Conservation (phyloP, 2,797 vertebrate genomes). For the Tamandua tetradactyla region DNA sequence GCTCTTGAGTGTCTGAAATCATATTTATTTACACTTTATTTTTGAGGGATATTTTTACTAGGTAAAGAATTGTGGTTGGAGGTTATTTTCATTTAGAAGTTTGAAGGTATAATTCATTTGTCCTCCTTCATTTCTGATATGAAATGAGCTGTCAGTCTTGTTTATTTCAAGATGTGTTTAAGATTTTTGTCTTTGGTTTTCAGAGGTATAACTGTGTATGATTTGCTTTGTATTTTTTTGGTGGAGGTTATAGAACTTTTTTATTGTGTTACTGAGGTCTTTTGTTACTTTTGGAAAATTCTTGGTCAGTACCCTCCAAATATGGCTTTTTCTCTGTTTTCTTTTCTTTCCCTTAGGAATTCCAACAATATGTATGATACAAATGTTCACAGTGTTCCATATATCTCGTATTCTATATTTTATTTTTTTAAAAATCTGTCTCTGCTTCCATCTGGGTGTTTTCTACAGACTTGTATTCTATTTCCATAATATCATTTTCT, state of each 20-base stretch:
- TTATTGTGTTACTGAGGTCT: not conserved
- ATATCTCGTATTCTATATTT: not conserved
- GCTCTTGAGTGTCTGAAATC: not conserved
- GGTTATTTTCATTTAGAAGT: not conserved
- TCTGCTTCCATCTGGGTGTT: not conserved
- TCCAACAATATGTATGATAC: not conserved
- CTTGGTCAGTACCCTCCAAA: not conserved
- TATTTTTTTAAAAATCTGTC: not conserved
- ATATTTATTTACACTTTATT: not conserved
- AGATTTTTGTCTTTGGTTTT: not conserved
- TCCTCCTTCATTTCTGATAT: not conserved
- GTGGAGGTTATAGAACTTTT: not conserved
- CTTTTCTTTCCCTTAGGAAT: not conserved
- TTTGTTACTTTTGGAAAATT: not conserved
- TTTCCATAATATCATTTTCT: not conserved
- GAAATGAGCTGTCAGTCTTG: not conserved
- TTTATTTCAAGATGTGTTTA: not conserved
- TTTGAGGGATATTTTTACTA: not conserved
- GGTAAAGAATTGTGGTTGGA: not conserved
- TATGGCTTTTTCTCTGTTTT: not conserved
- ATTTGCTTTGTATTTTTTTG: constrained; percentile 15
- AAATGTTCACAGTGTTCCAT: not conserved
- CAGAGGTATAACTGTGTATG: not conserved
- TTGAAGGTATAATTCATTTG: not conserved
- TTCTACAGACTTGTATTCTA: not conserved